Evolutionary conservation across 2,113 vertebrate species (phyloP), one percentile per base, ranked within the genome.

Genomic region (Strigops habroptila): DNA sequence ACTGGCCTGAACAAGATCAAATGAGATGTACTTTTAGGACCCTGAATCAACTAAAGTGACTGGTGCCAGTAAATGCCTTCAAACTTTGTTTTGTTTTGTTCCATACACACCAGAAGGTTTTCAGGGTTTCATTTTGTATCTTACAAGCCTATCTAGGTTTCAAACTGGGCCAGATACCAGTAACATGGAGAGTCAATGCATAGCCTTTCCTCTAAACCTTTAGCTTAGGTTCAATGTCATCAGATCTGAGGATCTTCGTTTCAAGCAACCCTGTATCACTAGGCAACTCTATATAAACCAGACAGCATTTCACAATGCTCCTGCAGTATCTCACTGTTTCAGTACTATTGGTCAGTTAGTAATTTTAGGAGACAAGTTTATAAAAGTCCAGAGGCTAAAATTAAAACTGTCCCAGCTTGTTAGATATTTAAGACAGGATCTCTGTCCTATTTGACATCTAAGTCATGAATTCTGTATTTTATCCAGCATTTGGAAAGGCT

Each of bases 401-500:
- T 85, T 73, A 87, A 81, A 95, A 65, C 35, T 57, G 39, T 48
- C 30, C 31, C 41, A 69, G 78, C 44, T 79, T 62, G 77, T 78
- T 73, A 92, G 77, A 57, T 14, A 74, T 69, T 88, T 91, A 73
- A 94, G 70, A 57, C 30, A 79, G 48, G 65, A 95, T 49, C 59
- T 70, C 13, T 1, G 7, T 69, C 39, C 65, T 86, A 55, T 74
- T 86, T 82, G 86, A 85, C 64, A 84, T 71, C 28, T 35, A 89
- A 89, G 57, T 82, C 35, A 91, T 70, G 63, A 92, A 85, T 95
- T 90, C 63, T 48, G 27, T 69, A 79, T 52, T 93, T 90, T 33
- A 70, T 91, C 59, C 49, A 59, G 57, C 52, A 80, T 80, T 94
- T 90, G 78, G 87, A 94, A 91, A 85, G 75, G 64, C 78, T 94